Evolutionary conservation across 2,113 vertebrate genomes (phyloP), one percentile per base, ranked within the genome.

Genomic region (Ctenomys sociabilis): DNA sequence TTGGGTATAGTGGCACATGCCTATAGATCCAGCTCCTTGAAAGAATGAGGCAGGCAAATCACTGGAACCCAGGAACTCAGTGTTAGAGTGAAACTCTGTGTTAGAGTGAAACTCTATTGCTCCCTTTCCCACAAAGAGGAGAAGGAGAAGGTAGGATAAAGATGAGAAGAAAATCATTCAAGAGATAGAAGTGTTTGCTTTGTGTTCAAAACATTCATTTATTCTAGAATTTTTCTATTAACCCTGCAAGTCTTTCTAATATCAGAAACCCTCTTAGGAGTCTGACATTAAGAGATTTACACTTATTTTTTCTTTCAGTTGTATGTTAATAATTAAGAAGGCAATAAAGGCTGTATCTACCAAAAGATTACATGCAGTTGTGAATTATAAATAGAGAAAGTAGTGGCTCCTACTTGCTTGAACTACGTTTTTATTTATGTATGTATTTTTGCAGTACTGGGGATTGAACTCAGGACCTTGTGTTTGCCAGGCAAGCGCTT

Each of bases 301-400:
- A 59, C 43, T 95, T 83, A 1, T 73, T 22, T 16, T 40, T 92
- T 88, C 22, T 80, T 88, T 93, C 64, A 68, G 11, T 64, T 78
- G 49, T 91, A 40, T 19, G n/a, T 72, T 91, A 49, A 75, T 73
- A 87, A 90, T 80, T 87, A 87, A 66, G 32, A 43, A 95, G 61
- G 35, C 32, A 91, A 16, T 32, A 70, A 85, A 85, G 57, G 66
- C 26, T 77, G 7, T 72, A 80, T 11, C 57, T 30, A 54, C 40
- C 9, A 64, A n/a, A 59, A 85, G 68, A 52, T 21, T 70, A 32
- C 40, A 21, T 70, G 49, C 40, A 14, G 8, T 78, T 64, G 52
- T 82, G 32, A 95, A 88, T 93, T 88, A 88, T 68, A 40, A 91
- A 84, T 43, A 73, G 64, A 93, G 61, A 52, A 72, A 11, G 57